Evolutionary conservation across 2,797 vertebrate species (phyloP), one percentile per base, ranked within the genome.

Genomic region (Lutjanus argentimaculatus): DNA sequence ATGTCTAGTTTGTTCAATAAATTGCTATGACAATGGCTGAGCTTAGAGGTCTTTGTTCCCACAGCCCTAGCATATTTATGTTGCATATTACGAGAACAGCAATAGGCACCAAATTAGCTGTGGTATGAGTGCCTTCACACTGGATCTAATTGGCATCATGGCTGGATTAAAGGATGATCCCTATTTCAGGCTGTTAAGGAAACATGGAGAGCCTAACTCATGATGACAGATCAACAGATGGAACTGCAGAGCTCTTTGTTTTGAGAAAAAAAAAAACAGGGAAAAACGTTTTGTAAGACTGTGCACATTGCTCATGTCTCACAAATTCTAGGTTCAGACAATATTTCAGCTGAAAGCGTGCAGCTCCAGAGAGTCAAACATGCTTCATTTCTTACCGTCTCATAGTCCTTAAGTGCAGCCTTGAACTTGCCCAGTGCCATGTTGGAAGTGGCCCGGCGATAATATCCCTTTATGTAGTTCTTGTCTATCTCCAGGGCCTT

Each of bases 371-470:
- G 0, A 36, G 19, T 25, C 0, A 55, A 49, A 64, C 2, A 58
- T 10, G 16, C 7, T 15, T 1, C 0, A 46, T 55, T 67, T 75
- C 96, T 95, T 93, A 99, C 98, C 95, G 97, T 98, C 87, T 99
- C 97, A 0, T 99, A 99, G 94, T 99, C 98, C 1, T 98, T 97
- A 6, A 98, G 96, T 0, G 98, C 97, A 0, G 97, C 98, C 86
- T 97, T 97, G 91, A 99, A 98, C 91, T 98, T 98, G 70, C 98
- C 98, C 91, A 99, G 94, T 0, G 98, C 98, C 98, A 99, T 99
- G 95, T 98, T 98, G 92, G 97, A 98, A 79, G 98, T 97, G 2
- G 98, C 98, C 0, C 98, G 94, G 40, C 98, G 95, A 85, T 98
- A 99, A 90, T 99, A 99, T 7, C 98, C 98, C 87, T 99, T 99